Conservation (phyloP, 2,113 vertebrate genomes). For the Paedocypris sp. region DNA sequence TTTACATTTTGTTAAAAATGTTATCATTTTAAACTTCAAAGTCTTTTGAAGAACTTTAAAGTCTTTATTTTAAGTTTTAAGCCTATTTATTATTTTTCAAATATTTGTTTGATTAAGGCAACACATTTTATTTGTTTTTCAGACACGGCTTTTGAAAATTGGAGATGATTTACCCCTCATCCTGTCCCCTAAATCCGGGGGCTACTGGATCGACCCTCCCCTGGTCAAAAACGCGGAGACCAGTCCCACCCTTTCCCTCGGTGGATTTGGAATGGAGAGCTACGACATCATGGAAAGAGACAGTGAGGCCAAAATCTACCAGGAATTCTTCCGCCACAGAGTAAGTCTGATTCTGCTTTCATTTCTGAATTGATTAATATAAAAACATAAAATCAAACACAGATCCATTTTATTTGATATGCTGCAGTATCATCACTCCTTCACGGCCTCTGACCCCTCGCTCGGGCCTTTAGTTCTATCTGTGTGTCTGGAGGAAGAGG, state of each 20-base stretch:
- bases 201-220: slow-evolving; percentile 77
- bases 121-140: slow-evolving; percentile 2
- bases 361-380: background rate
- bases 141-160: slow-evolving; percentile 63
- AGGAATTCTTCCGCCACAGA: slow-evolving; percentile 69
- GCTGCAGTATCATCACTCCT: slow-evolving; percentile 76
- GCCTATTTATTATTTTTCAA: no score
- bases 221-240: slow-evolving; percentile 53
- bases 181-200: slow-evolving; percentile 70
- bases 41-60: no score
- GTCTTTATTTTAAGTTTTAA: no score
- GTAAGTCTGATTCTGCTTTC: slow-evolving; percentile 47
- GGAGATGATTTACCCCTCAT: slow-evolving; percentile 70
- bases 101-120: no score
- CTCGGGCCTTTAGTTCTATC: slow-evolving; percentile 74
- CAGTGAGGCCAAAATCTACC: slow-evolving; percentile 70
- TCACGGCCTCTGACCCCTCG: slow-evolving; percentile 68
- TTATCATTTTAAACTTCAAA: no score
- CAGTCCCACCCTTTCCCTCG: slow-evolving; percentile 55
- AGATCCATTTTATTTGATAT: slow-evolving; percentile 12
- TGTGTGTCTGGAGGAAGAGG: slow-evolving; percentile 76
- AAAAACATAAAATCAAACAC: background rate
- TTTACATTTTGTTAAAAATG: no score
- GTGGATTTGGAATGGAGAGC: slow-evolving; percentile 46
- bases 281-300: slow-evolving; percentile 78